Conservation (phyloP, 2,888 invertebrate species). For the Lithophane ornitopus region DNA sequence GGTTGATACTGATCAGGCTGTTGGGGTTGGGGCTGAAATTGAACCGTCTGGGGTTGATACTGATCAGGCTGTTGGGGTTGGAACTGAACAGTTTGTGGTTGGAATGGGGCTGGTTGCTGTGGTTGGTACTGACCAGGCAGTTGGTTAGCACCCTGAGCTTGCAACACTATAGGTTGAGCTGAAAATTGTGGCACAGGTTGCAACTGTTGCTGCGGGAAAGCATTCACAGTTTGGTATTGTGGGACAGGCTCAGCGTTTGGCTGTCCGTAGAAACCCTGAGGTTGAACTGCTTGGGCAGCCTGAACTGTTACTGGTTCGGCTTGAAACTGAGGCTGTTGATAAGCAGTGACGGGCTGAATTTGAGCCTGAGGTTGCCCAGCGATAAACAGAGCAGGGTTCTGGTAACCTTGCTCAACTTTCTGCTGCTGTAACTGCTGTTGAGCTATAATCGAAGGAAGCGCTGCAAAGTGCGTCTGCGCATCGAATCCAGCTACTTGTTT, state of each 20-base stretch:
- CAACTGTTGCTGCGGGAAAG: slow-evolving; percentile 58
- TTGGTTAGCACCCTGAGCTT: slow-evolving; percentile 64
- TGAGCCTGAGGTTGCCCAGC: slow-evolving; percentile 67
- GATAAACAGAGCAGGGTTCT: slow-evolving; percentile 74
- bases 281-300: slow-evolving; percentile 39
- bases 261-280: slow-evolving; percentile 55
- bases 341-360: slow-evolving; percentile 52
- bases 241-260: slow-evolving; percentile 58
- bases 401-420: slow-evolving; percentile 64
- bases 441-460: slow-evolving; percentile 82
- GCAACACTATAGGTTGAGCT: slow-evolving; percentile 65
- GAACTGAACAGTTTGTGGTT: slow-evolving; percentile 67
- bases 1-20: slow-evolving; percentile 56
- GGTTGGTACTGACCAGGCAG: slow-evolving; percentile 53
- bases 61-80: slow-evolving; percentile 71
- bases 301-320: slow-evolving; percentile 51
- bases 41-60: slow-evolving; percentile 68
- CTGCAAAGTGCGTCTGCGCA: slow-evolving; percentile 83
- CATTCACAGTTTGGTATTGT: slow-evolving; percentile 67
- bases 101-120: slow-evolving; percentile 72
- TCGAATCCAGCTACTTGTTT: slow-evolving; percentile 79
- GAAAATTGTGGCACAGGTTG: slow-evolving; percentile 55
- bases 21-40: slow-evolving; percentile 64
- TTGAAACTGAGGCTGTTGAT: slow-evolving; percentile 66
- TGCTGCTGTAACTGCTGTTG: slow-evolving; percentile 79